Base-by-base conservation (phyloP, 2,797 vertebrate species). In the Enteromius fasciolatus region DNA sequence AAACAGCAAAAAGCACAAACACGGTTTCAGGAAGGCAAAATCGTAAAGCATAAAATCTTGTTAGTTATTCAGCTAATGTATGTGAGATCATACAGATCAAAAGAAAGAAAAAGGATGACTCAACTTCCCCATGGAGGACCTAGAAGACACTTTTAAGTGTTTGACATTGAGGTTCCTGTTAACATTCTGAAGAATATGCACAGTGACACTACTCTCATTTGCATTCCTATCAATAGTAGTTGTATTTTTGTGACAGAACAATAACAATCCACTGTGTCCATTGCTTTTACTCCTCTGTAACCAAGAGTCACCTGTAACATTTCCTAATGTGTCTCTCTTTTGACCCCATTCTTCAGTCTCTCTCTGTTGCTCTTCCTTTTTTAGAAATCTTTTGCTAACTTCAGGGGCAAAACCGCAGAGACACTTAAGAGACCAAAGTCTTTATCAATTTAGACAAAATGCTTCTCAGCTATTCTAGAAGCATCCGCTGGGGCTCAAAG, bases 371-470 rank as follows among this genome's bases (percentile, higher is more conserved):
- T 36, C 14, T 31, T 69, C 33, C 54, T 57, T 18, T 41, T 44
- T 76, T 33, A 52, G 14, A 66, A 18, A 28, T 57, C 8, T 46
- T 52, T 63, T 68, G 66, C 31, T 52, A 63, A 82, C 83, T 84
- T 80, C 86, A 79, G 82, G 80, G 69, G 25, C 83, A 80, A 79
- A 75, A 75, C 52, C 66, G 28, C 72, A 85, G 67, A 64, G 78
- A 84, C 68, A 28, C 1, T 5, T 68, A 77, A 77, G 64, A 70
- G 52, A 70, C 41, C 73, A 76, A 76, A 39, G 36, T 48, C 17
- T 61, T 69, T 77, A 73, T 81, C 68, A 63, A 36, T 73, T 80
- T 50, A 63, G 68, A 80, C 39, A 31, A 76, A 76, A 76, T 63
- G 57, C 57, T 31, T 73, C 57, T 73, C 15, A 39, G 44, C 79